phyloP scores from a whole-genome alignment of 2,113 vertebrate species.

The Carlito syrichta region DNA sequence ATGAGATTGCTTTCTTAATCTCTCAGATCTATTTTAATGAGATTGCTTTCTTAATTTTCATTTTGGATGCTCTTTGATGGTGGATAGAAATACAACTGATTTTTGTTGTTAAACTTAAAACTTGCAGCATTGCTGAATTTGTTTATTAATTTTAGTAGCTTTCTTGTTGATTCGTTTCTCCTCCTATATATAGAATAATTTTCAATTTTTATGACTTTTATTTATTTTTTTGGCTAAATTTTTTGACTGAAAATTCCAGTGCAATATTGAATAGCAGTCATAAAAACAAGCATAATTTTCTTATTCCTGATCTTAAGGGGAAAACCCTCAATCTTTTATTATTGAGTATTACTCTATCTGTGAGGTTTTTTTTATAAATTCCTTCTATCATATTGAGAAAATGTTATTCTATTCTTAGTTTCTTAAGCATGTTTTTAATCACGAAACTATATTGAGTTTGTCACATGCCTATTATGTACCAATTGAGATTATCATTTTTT shows the following conservation, averaged over 20 bases:
- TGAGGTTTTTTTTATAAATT: neutral
- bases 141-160: neutral
- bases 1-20: neutral
- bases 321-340: neutral
- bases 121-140: neutral
- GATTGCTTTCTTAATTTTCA: neutral
- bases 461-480: neutral
- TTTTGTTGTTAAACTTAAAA: neutral
- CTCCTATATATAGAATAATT: neutral
- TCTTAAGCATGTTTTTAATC: neutral
- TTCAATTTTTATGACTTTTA: neutral
- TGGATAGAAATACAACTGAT: neutral
- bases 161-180: neutral
- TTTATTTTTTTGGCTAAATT: neutral
- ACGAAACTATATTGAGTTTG: neutral
- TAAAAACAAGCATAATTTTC: neutral
- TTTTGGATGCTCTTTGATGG: neutral
- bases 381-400: neutral
- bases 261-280: neutral
- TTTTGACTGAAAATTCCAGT: neutral
- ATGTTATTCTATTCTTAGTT: neutral
- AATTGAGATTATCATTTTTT: neutral
- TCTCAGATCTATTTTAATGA: neutral
- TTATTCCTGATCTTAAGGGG: neutral
- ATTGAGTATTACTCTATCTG: neutral